Evolutionary conservation across 2,888 invertebrate species (phyloP), one percentile per base, ranked within the genome.

Genomic region (Drosophila prostipennis): DNA sequence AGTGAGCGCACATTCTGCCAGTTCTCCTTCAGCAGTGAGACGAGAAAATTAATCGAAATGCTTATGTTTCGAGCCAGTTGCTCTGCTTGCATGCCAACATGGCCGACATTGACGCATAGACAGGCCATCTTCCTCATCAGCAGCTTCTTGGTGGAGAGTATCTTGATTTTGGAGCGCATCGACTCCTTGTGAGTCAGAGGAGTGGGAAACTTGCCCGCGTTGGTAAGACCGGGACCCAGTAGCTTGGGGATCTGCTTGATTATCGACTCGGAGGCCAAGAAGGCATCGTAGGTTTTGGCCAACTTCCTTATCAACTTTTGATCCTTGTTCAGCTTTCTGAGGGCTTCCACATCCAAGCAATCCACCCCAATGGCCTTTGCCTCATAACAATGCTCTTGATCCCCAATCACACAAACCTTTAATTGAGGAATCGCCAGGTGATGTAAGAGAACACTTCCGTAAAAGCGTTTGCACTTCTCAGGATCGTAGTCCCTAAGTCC

Each of bases 381-480:
- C 93, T 99, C 99, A 90, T 99, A 99, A 92, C 98, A 98, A 94
- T 99, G 99, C 91, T 99, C 98, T 92, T 99, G 99, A 93, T 99
- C 99, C 77, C 99, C 99, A 82, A 99, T 94, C 65, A 99, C 94
- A 92, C 99, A 99, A 11, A 99, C 98, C 93, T 97, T 98, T 97
- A 99, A 98, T 93, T 98, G 98, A 55, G 99, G 99, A 59, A 98
- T 95, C 23, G 99, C 99, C 89, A 99, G 97, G 93, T 98, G 96
- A n/a, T 40, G 34, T 6, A 71, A 13, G 3, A 37, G 14, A 8
- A 99, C 98, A 92, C 99, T 99, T 94, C 99, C 99, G 90, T 98
- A 97, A 96, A 99, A 99, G 98, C 99, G 99, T 94, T 99, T 99
- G 94, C 99, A 99, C 96, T 99, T 99, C 93, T 99, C 98, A 79